Evolutionary conservation across 2,888 invertebrate genomes (phyloP).

Genomic region (Tachina fera): DNA sequence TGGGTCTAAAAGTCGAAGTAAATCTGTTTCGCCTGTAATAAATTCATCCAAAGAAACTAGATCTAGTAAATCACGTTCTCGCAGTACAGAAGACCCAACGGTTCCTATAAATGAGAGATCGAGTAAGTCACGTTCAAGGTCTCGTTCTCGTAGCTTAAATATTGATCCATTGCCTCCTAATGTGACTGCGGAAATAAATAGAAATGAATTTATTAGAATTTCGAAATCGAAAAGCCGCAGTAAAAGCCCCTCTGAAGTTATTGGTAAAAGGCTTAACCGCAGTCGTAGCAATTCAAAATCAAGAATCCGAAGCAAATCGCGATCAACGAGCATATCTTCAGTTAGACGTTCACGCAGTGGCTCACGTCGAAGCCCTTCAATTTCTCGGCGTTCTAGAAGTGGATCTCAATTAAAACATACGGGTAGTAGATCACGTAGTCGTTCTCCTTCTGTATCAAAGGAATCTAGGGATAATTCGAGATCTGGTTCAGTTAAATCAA

Average conservation of each 20-base stretch:
- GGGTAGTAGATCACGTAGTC: slow-evolving; percentile 71
- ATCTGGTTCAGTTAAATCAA: neutral
- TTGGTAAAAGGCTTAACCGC: slow-evolving; percentile 68
- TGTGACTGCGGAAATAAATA: neutral
- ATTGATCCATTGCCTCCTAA: slow-evolving; percentile 32
- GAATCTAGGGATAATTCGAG: neutral
- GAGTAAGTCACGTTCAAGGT: slow-evolving; percentile 71
- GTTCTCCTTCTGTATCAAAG: slow-evolving; percentile 77
- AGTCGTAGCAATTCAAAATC: slow-evolving; percentile 75
- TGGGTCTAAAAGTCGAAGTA: slow-evolving; percentile 43
- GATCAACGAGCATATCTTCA: slow-evolving; percentile 69
- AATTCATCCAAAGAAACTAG: slow-evolving; percentile 30
- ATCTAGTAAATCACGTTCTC: slow-evolving; percentile 69
- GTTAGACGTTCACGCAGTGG: slow-evolving; percentile 73
- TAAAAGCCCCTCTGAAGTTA: slow-evolving; percentile 54
- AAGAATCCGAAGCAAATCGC: slow-evolving; percentile 74
- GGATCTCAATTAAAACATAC: slow-evolving; percentile 73
- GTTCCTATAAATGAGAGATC: slow-evolving; percentile 38
- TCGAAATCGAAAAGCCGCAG: slow-evolving; percentile 73
- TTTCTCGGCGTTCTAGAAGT: slow-evolving; percentile 70
- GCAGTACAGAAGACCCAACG: slow-evolving; percentile 36
- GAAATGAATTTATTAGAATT: slow-evolving; percentile 66
- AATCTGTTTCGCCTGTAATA: slow-evolving; percentile 28
- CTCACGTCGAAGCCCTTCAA: slow-evolving; percentile 76
- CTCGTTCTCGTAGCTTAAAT: slow-evolving; percentile 60